phyloP scores from a whole-genome alignment of 2,797 vertebrate species.

The Acipenser oxyrinchus region DNA sequence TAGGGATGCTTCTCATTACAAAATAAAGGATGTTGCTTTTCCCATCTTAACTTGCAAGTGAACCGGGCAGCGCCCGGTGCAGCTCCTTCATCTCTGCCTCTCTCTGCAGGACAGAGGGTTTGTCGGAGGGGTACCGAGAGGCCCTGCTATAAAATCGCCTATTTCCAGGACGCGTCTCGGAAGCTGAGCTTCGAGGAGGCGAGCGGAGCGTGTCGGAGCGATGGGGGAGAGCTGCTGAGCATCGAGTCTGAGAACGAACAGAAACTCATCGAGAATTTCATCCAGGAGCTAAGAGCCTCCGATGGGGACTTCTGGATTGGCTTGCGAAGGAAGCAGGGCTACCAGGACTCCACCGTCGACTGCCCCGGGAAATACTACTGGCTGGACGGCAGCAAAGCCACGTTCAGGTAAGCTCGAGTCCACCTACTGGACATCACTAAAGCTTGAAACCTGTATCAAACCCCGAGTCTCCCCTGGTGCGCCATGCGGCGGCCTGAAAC shows the following conservation, averaged over 20 bases:
- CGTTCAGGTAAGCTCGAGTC: conserved; percentile 46
- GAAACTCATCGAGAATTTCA: conserved; percentile 71
- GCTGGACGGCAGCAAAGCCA: conserved; percentile 75
- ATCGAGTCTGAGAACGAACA: conserved; percentile 81
- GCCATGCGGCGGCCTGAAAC: too few relatives aligned
- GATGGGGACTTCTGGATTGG: conserved; percentile 96
- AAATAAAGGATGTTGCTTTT: too few relatives aligned
- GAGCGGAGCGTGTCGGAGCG: conserved; percentile 59
- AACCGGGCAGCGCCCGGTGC: too few relatives aligned
- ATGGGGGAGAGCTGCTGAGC: conserved; percentile 76
- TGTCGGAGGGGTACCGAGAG: conserved; percentile 77
- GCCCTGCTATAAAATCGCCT: conserved; percentile 84
- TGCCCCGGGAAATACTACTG: conserved; percentile 80
- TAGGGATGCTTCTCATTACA: too few relatives aligned
- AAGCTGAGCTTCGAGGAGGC: conserved; percentile 75
- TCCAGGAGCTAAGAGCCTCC: conserved; percentile 59
- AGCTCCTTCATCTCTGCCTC: not conserved
- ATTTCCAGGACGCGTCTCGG: conserved; percentile 69
- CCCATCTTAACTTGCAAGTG: too few relatives aligned
- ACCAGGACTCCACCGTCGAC: conserved; percentile 41
- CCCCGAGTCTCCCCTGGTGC: too few relatives aligned
- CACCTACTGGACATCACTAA: conserved; percentile 15
- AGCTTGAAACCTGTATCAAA: conserved; percentile 17
- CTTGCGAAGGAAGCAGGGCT: conserved; percentile 57
- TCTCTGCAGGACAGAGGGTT: conserved; percentile 67